phyloP scores from a whole-genome alignment of 2,113 vertebrate species.

The Nothocercus nigrocapillus region DNA sequence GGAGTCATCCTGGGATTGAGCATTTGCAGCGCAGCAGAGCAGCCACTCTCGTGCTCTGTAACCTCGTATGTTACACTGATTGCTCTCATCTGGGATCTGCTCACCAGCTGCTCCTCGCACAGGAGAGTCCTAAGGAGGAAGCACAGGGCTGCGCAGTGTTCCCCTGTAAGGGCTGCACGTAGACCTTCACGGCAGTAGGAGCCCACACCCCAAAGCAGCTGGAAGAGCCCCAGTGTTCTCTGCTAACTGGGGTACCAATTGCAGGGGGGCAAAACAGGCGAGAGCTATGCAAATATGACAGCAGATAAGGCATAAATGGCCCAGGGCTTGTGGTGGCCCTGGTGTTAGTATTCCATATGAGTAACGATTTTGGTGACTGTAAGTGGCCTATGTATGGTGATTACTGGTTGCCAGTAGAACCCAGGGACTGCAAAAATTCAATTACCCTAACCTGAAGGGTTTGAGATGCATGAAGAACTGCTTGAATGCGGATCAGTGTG shows the following conservation, averaged over 20 bases:
- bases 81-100: slow-evolving; percentile 25
- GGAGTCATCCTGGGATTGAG: background rate
- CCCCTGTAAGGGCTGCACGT: background rate
- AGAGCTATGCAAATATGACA: background rate
- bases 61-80: background rate
- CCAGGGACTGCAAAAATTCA: background rate
- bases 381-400: background rate
- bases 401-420: background rate
- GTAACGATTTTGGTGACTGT: background rate
- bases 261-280: background rate
- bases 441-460: background rate
- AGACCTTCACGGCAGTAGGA: rapidly evolving
- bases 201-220: background rate
- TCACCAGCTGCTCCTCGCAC: slow-evolving; percentile 44
- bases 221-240: background rate
- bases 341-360: background rate
- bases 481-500: background rate
- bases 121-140: background rate
- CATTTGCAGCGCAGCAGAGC: background rate
- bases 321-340: background rate
- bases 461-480: background rate
- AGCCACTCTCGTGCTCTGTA: background rate
- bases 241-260: rapidly evolving
- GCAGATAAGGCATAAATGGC: background rate
- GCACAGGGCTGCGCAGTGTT: rapidly evolving